Conservation (phyloP, 2,797 vertebrate genomes). For the Nothura maculosa region DNA sequence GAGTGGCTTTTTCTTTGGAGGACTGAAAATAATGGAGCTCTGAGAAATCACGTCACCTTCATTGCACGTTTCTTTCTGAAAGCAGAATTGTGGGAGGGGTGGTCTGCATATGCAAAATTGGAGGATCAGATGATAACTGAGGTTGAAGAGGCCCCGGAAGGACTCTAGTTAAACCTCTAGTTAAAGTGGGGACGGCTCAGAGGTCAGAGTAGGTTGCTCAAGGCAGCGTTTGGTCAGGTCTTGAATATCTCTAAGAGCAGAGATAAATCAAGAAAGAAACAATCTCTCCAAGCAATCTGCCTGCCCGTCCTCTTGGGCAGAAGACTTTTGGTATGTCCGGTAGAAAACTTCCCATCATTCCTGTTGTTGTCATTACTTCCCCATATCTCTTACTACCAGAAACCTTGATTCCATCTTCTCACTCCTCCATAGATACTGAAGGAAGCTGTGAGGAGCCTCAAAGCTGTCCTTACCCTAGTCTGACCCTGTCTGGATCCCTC, state of each 20-base stretch:
- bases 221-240: no score
- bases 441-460: fast-evolving
- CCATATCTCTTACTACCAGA: background rate
- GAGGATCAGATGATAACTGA: background rate
- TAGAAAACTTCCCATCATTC: background rate
- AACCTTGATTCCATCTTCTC: background rate
- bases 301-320: background rate
- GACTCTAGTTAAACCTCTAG: background rate
- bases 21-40: background rate
- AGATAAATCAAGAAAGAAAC: background rate
- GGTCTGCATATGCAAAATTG: background rate
- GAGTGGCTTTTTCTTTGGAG: background rate
- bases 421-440: fast-evolving
- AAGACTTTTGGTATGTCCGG: background rate
- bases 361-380: background rate
- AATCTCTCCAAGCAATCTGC: background rate
- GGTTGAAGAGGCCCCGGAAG: background rate
- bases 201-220: background rate
- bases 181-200: background rate
- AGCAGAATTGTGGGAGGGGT: background rate
- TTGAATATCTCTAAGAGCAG: background rate
- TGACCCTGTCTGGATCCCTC: background rate
- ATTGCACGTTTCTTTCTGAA: background rate
- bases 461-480: background rate
- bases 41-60: background rate